These are phyloP conservation scores for Cheirogaleus medius DNA, from an alignment of 2,113 vertebrate genomes.

Conservation along the genomic window DNA sequence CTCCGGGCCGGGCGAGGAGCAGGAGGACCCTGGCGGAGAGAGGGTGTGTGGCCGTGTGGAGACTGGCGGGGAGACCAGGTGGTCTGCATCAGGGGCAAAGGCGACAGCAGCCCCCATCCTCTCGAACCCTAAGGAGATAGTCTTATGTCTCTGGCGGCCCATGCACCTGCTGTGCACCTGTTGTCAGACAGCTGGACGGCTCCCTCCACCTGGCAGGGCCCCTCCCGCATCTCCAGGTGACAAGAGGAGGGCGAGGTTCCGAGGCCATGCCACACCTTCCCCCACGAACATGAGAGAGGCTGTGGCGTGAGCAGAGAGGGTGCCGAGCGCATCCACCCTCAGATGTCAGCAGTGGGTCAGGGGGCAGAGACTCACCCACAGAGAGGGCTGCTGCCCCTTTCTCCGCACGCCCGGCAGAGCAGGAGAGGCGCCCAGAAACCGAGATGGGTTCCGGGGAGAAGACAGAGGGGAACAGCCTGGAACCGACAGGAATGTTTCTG, in stretches of 20 bases:
- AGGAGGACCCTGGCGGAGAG: not conserved
- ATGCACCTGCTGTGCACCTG: not conserved
- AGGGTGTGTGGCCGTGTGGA: not conserved
- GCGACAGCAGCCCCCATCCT: not conserved
- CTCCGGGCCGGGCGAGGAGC: not conserved
- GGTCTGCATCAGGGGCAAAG: not conserved
- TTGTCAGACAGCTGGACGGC: not conserved
- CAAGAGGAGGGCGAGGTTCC: not conserved
- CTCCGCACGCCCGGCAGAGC: not conserved
- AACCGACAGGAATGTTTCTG: rapidly evolving
- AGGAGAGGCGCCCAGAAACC: not conserved
- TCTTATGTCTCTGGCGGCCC: not conserved
- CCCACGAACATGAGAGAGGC: not conserved
- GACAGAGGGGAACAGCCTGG: not conserved
- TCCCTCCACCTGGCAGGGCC: not conserved
- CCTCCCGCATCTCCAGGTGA: not conserved
- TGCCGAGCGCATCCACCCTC: not conserved
- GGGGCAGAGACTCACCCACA: too few relatives aligned
- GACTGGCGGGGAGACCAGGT: not conserved
- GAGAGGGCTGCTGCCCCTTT: not conserved
- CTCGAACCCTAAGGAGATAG: not conserved
- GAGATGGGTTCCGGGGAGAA: not conserved
- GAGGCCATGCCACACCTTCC: not conserved
- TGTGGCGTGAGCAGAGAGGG: not conserved
- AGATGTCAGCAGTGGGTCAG: too few relatives aligned